Evolutionary conservation across 2,113 vertebrate genomes (phyloP), one percentile per base, ranked within the genome.

Genomic region (Megaceryle torquata): DNA sequence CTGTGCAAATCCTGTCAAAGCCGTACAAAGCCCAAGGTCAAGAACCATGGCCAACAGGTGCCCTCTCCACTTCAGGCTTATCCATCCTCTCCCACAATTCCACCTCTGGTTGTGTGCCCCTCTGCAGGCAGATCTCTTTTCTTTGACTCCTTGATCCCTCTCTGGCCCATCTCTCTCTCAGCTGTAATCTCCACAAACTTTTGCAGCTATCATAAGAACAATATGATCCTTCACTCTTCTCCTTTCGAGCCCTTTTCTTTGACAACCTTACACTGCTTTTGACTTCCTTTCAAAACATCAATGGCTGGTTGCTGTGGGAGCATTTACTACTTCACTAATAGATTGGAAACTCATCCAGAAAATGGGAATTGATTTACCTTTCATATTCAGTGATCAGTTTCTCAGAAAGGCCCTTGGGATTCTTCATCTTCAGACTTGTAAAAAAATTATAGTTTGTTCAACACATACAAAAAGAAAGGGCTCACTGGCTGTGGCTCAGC

Each of bases 281-380:
- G 68, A 91, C 84, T 95, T 71, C 18, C 43, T 92, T 91, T 91
- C 77, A 69, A 88, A 89, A 79, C 48, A 28, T 79, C 53, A 82
- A 1, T 51, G 33, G 11, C 5, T 78, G 35, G 43, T 41, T 64
- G 35, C 69, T 63, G 43, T 31, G 15, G 46, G n/a, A 83, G 59
- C 43, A 46, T 69, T 90, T 83, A 31, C 39, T 67, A 35, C 13
- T 82, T 69, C 44, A 41, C 26, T 75, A 51, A 72, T 60, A 84
- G 53, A 76, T n/a, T 72, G 65, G 69, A 86, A 93, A 84, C 21
- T 86, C 80, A 53, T 84, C 14, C 0, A 0, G 77, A 72, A 95
- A 81, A 56, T 0, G 1, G 72, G 43, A 84, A 91, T 48, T 79
- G 65, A 92, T 71, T 8, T 29, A 21, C 76, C 41, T 85, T 82